Evolutionary conservation across 2,113 vertebrate genomes (phyloP).

Genomic region (Chloroceryle aenea): DNA sequence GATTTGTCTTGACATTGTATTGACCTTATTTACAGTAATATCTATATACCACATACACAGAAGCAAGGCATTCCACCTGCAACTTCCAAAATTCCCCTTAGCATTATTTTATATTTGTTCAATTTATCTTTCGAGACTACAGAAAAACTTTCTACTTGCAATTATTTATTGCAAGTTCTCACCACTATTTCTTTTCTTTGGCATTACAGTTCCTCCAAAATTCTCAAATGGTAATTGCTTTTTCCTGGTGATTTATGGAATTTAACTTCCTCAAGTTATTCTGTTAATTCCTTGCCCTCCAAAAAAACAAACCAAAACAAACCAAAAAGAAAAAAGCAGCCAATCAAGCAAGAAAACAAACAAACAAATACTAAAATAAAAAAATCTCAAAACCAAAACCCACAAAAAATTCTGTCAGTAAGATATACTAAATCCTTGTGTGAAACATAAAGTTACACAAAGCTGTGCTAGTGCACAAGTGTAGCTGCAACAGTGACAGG

Average conservation of each 20-base stretch:
- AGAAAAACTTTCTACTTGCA: constrained; percentile 4
- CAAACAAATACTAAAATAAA: neutral
- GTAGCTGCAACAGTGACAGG: neutral
- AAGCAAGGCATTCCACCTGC: neutral
- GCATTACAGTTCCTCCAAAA: neutral
- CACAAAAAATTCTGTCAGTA: neutral
- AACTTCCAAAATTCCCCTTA: constrained; percentile 1
- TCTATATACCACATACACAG: neutral
- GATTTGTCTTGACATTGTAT: constrained; percentile 5
- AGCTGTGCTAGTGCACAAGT: neutral
- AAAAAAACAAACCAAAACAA: neutral
- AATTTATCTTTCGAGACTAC: neutral
- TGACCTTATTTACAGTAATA: neutral
- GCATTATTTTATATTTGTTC: neutral
- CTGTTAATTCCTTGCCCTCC: neutral
- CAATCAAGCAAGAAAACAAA: too few species aligned
- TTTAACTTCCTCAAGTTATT: neutral
- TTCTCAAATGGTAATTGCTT: neutral
- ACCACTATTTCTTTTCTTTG: constrained; percentile 23
- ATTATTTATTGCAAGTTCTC: constrained; percentile 3
- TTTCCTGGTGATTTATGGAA: neutral
- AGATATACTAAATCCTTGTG: neutral
- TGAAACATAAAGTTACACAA: neutral
- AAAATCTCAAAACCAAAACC: neutral
- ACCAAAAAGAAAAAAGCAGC: too few species aligned